phyloP scores from a whole-genome alignment of 2,888 invertebrate species.

The Allygus modestus region DNA sequence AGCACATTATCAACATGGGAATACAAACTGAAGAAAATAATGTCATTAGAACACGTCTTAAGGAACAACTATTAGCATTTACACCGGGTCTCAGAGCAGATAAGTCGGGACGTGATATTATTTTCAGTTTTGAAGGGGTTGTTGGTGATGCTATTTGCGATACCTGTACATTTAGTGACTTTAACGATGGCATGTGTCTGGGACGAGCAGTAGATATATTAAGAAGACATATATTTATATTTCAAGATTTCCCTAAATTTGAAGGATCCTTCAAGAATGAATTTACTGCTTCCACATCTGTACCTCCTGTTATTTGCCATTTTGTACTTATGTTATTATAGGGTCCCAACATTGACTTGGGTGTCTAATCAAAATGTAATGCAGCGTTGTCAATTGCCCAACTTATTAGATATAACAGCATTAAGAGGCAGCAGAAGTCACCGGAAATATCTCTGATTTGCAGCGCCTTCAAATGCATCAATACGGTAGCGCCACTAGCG shows the following conservation, averaged over 20 bases:
- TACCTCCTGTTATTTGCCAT: not conserved
- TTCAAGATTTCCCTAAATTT: not conserved
- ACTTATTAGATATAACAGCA: not conserved
- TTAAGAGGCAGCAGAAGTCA: too few relatives aligned
- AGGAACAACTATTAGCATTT: conserved; percentile 4
- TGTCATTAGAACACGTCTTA: not conserved
- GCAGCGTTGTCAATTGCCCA: not conserved
- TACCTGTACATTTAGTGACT: not conserved
- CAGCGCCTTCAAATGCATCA: too few relatives aligned
- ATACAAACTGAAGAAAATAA: not conserved
- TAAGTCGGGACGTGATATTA: conserved; percentile 1
- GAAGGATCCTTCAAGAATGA: conserved; percentile 7
- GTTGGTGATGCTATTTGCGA: not conserved
- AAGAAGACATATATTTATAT: not conserved
- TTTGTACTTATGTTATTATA: conserved; percentile 7
- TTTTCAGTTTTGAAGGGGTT: conserved; percentile 2
- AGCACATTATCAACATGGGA: not conserved
- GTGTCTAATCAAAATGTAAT: not conserved
- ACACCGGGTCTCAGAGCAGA: not conserved
- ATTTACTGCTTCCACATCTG: not conserved
- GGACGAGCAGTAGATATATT: conserved; percentile 13
- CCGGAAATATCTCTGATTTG: too few relatives aligned
- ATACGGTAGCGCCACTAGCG: too few relatives aligned
- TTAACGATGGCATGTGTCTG: not conserved
- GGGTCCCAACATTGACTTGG: not conserved